phyloP scores from a whole-genome alignment of 2,113 vertebrate species.

The Prolemur simus region DNA sequence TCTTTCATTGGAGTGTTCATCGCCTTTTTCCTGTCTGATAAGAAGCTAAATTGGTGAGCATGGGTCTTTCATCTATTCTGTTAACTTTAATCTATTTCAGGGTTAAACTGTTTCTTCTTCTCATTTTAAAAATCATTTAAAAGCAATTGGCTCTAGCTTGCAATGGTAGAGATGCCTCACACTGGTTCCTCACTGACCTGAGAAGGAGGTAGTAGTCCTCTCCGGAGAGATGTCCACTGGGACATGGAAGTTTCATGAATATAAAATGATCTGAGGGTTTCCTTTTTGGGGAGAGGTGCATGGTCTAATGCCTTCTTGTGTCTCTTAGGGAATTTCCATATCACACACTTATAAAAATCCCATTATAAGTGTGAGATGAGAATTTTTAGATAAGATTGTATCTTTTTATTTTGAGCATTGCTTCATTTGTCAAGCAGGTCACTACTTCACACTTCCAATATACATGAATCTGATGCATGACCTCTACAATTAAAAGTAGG shows the following conservation, averaged over 20 bases:
- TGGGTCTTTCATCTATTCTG: background rate
- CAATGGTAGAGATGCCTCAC: fast-evolving
- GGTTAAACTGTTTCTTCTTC: constrained; percentile 20
- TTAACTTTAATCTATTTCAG: background rate
- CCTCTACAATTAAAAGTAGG: background rate
- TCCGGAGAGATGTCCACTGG: background rate
- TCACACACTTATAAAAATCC: background rate
- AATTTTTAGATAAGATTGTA: background rate
- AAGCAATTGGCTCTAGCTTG: background rate
- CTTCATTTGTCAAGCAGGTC: background rate
- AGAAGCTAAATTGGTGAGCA: constrained; percentile 36
- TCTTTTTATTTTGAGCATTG: background rate
- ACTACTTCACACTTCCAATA: background rate
- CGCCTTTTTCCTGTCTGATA: background rate
- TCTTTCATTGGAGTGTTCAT: background rate
- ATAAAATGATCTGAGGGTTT: background rate
- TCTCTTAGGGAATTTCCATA: background rate
- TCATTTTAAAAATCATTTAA: constrained; percentile 56
- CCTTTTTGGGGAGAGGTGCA: background rate
- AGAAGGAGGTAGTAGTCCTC: fast-evolving
- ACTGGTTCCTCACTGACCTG: background rate
- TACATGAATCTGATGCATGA: background rate
- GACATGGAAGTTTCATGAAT: background rate
- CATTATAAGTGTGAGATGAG: background rate
- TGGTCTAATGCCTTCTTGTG: background rate